Percentiles rank a stretch among this genome's conserved stretches.
Conservation (phyloP, 2,888 invertebrate genomes). For the Abrostola tripartita region DNA sequence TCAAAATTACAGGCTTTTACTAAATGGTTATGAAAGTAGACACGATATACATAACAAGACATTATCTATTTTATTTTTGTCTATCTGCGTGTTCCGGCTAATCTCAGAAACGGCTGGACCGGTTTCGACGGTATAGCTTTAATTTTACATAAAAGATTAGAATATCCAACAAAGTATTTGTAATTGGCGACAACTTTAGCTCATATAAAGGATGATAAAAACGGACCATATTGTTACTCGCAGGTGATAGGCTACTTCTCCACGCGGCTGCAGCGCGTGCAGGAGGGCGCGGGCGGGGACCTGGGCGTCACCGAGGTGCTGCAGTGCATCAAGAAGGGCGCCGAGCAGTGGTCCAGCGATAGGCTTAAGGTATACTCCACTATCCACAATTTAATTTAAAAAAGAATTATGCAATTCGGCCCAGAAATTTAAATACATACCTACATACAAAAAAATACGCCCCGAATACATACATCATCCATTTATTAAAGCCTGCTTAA, state of each 20-base stretch:
- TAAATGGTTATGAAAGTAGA: no score
- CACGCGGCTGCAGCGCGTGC: conserved; percentile 88
- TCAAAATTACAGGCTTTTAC: no score
- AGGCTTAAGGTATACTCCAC: conserved; percentile 91
- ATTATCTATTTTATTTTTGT: no score
- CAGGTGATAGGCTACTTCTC: conserved; percentile 90
- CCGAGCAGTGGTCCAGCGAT: conserved; percentile 97
- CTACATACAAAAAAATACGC: background rate
- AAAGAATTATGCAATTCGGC: background rate
- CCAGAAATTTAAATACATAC: background rate
- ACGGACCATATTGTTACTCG: background rate
- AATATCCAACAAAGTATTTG: no score
- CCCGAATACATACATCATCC: no score
- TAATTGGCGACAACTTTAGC: no score
- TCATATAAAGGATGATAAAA: background rate
- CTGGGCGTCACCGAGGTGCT: conserved; percentile 96
- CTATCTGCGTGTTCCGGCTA: no score
- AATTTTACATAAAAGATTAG: no score
- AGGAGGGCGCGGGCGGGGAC: conserved; percentile 90
- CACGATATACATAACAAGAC: no score
- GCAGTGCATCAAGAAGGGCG: conserved; percentile 96
- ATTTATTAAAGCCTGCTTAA: no score
- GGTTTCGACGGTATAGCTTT: no score
- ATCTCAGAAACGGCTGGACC: no score
- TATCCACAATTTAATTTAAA: background rate